Evolutionary conservation across 2,888 invertebrate genomes (phyloP).

Genomic region (Schrankia costaestrigalis): DNA sequence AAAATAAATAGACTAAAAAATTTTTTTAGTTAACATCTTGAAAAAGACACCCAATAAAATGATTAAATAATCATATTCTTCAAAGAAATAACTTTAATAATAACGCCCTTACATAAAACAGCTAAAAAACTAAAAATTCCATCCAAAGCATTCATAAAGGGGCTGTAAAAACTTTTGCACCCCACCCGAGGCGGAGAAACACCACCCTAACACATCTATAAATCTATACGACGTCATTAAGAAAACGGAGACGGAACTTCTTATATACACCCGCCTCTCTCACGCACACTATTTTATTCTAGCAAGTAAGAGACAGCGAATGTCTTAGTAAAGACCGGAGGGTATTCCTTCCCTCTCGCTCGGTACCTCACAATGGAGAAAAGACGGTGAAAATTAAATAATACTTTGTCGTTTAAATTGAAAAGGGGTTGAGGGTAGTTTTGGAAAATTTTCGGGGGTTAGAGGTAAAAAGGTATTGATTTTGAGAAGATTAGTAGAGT

Average conservation of each 20-base stretch:
- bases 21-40: too few species aligned
- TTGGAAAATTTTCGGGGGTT: slow-evolving; percentile 67
- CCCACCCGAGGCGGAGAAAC: slow-evolving; percentile 44
- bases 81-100: too few species aligned
- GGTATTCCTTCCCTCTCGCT: slow-evolving; percentile 48
- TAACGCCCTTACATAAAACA: too few species aligned
- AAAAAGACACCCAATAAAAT: too few species aligned
- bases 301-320: slow-evolving; percentile 44
- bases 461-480: slow-evolving; percentile 78
- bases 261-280: slow-evolving; percentile 64
- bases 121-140: slow-evolving; percentile 33
- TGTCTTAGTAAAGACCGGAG: slow-evolving; percentile 64
- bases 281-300: slow-evolving; percentile 41
- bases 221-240: slow-evolving; percentile 79
- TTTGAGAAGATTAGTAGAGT: slow-evolving; percentile 67
- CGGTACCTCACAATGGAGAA: slow-evolving; percentile 75
- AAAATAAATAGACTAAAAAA: too few species aligned
- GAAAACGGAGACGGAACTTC: slow-evolving; percentile 70
- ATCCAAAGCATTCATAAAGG: slow-evolving; percentile 60
- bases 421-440: slow-evolving; percentile 60
- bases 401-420: slow-evolving; percentile 80
- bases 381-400: slow-evolving; percentile 79
- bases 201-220: slow-evolving; percentile 64
- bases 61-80: too few species aligned
- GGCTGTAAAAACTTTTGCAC: slow-evolving; percentile 62